Percentiles rank a stretch among this genome's conserved stretches.
Conservation (phyloP, 1,140 invertebrate genomes). For the Drosophila mauritiana region DNA sequence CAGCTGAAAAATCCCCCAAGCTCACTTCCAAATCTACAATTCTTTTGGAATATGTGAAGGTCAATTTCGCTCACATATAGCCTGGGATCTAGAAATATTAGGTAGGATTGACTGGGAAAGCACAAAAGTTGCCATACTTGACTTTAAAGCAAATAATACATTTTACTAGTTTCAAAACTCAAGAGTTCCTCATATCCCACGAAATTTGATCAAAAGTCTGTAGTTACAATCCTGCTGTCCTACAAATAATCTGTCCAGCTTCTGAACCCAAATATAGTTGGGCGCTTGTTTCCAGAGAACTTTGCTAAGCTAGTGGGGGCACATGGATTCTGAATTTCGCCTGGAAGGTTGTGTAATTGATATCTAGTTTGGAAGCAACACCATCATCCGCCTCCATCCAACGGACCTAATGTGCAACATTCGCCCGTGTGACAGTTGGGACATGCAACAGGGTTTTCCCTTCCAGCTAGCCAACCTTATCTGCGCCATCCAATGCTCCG, state of each 20-base stretch:
- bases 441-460: conserved; percentile 44
- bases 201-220: conserved; percentile 14
- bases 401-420: conserved; percentile 29
- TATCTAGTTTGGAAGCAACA: conserved; percentile 19
- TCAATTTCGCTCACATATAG: no score
- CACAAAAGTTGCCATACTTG: no score
- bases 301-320: background rate
- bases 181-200: background rate
- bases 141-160: no score
- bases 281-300: conserved; percentile 10
- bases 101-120: no score
- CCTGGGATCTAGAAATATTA: no score
- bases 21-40: no score
- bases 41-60: no score
- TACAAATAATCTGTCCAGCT: conserved; percentile 14
- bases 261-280: conserved; percentile 7
- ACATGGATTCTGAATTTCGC: conserved; percentile 1
- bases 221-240: conserved; percentile 1
- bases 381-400: no score
- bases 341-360: conserved; percentile 24
- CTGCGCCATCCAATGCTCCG: conserved; percentile 30
- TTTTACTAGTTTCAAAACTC: background rate
- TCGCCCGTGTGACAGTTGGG: conserved; percentile 25
- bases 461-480: background rate
- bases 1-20: background rate